phyloP scores from a whole-genome alignment of 1,140 invertebrate species.

The Saccostrea glomerata region DNA sequence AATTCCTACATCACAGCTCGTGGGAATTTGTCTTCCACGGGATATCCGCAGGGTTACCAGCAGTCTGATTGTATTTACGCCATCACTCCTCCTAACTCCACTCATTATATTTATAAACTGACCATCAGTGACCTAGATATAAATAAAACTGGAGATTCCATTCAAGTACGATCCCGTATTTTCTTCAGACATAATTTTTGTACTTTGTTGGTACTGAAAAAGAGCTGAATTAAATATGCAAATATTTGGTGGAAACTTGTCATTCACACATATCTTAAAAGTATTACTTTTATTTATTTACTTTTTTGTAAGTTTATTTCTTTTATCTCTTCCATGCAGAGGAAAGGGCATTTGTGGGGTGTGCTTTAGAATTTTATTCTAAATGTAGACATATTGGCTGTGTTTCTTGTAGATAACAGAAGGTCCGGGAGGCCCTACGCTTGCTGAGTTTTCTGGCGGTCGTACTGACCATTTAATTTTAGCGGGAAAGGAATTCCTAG shows the following conservation, averaged over 20 bases:
- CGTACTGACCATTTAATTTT: neutral
- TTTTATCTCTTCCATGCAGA: too few relatives aligned
- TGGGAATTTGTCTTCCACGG: constrained; percentile 36
- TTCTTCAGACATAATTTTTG: too few relatives aligned
- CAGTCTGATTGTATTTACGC: constrained; percentile 35
- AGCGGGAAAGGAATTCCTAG: constrained; percentile 34
- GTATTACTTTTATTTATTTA: too few relatives aligned
- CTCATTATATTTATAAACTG: constrained; percentile 3
- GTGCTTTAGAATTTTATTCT: too few relatives aligned
- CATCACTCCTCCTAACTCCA: constrained; percentile 18
- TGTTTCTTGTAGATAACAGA: constrained; percentile 7
- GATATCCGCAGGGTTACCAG: constrained; percentile 33
- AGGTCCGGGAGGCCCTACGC: neutral
- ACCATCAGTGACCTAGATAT: constrained; percentile 37
- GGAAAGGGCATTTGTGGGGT: too few relatives aligned
- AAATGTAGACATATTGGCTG: too few relatives aligned
- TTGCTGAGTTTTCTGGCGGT: neutral
- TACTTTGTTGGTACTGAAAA: too few relatives aligned
- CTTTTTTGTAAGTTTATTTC: too few relatives aligned
- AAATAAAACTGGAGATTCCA: constrained; percentile 2
- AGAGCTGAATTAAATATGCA: too few relatives aligned
- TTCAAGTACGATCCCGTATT: constrained; percentile 12
- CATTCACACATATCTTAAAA: too few relatives aligned
- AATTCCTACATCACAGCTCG: neutral
- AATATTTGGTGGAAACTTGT: too few relatives aligned